Evolutionary conservation across 1,140 invertebrate species (phyloP).

Genomic region (Drosophila eugracilis): DNA sequence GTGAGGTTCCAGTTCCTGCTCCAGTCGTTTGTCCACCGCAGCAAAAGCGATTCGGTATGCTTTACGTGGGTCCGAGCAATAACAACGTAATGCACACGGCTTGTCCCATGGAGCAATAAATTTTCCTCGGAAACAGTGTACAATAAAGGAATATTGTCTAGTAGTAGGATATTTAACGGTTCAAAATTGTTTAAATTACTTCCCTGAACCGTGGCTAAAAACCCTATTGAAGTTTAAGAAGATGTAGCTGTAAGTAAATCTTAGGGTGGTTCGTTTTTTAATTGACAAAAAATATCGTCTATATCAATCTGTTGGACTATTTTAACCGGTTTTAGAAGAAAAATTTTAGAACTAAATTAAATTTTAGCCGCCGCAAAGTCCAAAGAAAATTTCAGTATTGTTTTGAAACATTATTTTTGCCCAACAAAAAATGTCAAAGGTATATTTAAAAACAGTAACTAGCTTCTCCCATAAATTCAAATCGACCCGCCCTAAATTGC

Average conservation of each 20-base stretch:
- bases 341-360: no score
- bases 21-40: constrained; percentile 71
- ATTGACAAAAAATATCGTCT: neutral
- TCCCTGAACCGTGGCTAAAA: constrained; percentile 2
- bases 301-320: neutral
- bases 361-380: neutral
- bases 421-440: neutral
- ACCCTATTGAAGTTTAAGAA: constrained; percentile 7
- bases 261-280: constrained; percentile 21
- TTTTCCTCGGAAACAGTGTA: constrained; percentile 1
- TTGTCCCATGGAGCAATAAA: constrained; percentile 81
- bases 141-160: constrained; percentile 6
- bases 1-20: constrained; percentile 52
- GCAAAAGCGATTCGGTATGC: constrained; percentile 74
- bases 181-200: constrained; percentile 12
- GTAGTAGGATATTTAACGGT: constrained; percentile 14
- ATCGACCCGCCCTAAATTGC: constrained; percentile 27
- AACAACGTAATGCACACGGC: constrained; percentile 58
- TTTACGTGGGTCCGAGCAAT: constrained; percentile 61
- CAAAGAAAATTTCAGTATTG: neutral
- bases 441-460: neutral
- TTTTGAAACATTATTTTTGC: neutral
- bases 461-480: constrained; percentile 1
- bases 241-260: constrained; percentile 12
- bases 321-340: neutral